These are phyloP conservation scores for Tetropium fuscum DNA, from an alignment of 2,888 invertebrate genomes.

Conservation along the genomic window DNA sequence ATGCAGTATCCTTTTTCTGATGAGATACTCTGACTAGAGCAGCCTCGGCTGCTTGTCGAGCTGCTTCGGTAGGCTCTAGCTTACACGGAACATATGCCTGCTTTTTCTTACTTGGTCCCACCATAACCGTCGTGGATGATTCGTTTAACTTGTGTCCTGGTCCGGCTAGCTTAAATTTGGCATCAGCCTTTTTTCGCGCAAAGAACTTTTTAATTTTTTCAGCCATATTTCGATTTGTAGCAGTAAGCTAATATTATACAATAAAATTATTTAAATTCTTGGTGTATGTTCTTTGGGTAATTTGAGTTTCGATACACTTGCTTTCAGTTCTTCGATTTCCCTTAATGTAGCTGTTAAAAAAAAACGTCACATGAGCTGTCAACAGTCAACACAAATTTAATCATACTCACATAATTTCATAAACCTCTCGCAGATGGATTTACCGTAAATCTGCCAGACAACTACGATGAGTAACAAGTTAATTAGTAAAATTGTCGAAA, in stretches of 20 bases:
- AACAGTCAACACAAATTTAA: slow-evolving; percentile 2
- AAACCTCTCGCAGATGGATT: slow-evolving; percentile 82
- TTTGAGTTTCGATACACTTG: slow-evolving; percentile 84
- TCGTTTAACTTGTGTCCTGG: slow-evolving; percentile 76
- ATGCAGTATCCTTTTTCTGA: slow-evolving; percentile 67
- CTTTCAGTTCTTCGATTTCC: slow-evolving; percentile 84
- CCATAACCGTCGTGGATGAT: slow-evolving; percentile 61
- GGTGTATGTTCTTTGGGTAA: slow-evolving; percentile 87
- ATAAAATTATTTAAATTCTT: slow-evolving; percentile 71
- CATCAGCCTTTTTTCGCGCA: slow-evolving; percentile 86
- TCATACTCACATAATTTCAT: slow-evolving; percentile 82
- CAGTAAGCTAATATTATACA: slow-evolving; percentile 9
- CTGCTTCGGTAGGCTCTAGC: slow-evolving; percentile 77
- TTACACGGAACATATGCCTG: slow-evolving; percentile 59
- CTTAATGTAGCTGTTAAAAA: slow-evolving; percentile 70
- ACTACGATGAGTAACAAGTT: slow-evolving; percentile 78
- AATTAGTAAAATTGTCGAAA: slow-evolving; percentile 74
- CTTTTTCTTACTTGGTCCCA: slow-evolving; percentile 52
- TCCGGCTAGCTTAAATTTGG: slow-evolving; percentile 88
- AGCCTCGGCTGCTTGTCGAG: slow-evolving; percentile 86
- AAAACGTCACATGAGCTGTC: slow-evolving; percentile 3
- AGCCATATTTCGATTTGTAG: slow-evolving; percentile 67
- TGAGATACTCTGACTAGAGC: slow-evolving; percentile 80
- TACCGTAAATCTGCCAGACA: slow-evolving; percentile 83
- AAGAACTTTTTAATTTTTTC: slow-evolving; percentile 91